A percentile compares a stretch with the other conserved stretches of the same genome.
Evolutionary conservation across 2,797 vertebrate species (phyloP).

Genomic region (Mus minutoides): DNA sequence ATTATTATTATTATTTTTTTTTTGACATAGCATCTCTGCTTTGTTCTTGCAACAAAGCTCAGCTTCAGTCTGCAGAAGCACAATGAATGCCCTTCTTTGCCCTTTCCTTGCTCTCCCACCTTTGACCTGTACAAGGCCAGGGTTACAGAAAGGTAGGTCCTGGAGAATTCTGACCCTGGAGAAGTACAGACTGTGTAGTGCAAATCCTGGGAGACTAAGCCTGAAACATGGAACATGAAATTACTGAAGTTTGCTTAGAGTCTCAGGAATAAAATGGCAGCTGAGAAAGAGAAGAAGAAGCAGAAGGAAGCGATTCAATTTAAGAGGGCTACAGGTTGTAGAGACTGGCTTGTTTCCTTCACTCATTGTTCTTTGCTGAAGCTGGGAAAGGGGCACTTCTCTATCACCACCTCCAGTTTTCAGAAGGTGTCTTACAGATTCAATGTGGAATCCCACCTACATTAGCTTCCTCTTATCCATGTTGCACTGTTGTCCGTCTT

Average conservation of each 20-base stretch:
- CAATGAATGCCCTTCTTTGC: not conserved
- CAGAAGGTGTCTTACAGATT: not conserved
- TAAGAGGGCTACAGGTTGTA: not conserved
- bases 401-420: not conserved
- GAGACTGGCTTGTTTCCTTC: not conserved
- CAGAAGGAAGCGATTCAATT: not conserved
- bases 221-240: not conserved
- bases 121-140: constrained; percentile 36
- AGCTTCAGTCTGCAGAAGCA: constrained; percentile 17
- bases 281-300: not conserved
- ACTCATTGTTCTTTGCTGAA: not conserved
- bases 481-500: not conserved
- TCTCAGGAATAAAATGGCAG: not conserved
- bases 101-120: not conserved
- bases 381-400: not conserved
- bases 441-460: not conserved
- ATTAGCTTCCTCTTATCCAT: not conserved
- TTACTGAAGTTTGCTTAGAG: not conserved
- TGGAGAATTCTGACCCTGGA: constrained; percentile 46
- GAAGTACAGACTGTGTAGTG: not conserved
- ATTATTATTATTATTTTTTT: no score
- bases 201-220: constrained; percentile 19
- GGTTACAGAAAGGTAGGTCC: not conserved
- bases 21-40: not conserved
- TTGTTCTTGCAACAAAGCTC: constrained; percentile 4